Evolutionary conservation across 2,888 invertebrate genomes (phyloP).

Genomic region (Drosophila ezoana): DNA sequence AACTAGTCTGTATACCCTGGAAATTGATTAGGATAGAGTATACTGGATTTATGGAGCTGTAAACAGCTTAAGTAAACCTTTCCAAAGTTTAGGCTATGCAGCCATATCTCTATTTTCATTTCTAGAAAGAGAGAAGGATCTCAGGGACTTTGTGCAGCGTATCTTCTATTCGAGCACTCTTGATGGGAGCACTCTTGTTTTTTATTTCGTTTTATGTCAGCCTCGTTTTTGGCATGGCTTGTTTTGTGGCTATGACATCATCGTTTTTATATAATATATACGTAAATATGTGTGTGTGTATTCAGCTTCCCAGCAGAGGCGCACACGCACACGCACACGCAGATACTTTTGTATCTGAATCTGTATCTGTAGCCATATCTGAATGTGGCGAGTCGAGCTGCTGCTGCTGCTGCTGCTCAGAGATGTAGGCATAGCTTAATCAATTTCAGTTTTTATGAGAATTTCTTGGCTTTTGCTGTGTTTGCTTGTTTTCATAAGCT

Average conservation of each 20-base stretch:
- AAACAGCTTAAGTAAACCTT: neutral
- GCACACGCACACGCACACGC: constrained; percentile 3
- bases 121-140: neutral
- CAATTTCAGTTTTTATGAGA: constrained; percentile 34
- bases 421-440: constrained; percentile 31
- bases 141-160: neutral
- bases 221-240: constrained; percentile 26
- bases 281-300: constrained; percentile 2
- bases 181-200: constrained; percentile 4
- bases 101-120: too few relatives aligned
- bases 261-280: constrained; percentile 38
- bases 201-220: neutral
- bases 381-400: constrained; percentile 14
- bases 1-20: constrained; percentile 22
- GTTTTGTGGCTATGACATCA: constrained; percentile 53
- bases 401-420: constrained; percentile 15
- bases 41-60: neutral
- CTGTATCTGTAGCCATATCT: constrained; percentile 18
- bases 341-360: constrained; percentile 3
- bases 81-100: too few relatives aligned
- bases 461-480: constrained; percentile 16
- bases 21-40: neutral
- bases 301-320: constrained; percentile 54
- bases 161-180: neutral
- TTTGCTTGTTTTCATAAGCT: constrained; percentile 27